Evolutionary conservation across 1,140 invertebrate species (phyloP).

Genomic region (Neelides sp.): DNA sequence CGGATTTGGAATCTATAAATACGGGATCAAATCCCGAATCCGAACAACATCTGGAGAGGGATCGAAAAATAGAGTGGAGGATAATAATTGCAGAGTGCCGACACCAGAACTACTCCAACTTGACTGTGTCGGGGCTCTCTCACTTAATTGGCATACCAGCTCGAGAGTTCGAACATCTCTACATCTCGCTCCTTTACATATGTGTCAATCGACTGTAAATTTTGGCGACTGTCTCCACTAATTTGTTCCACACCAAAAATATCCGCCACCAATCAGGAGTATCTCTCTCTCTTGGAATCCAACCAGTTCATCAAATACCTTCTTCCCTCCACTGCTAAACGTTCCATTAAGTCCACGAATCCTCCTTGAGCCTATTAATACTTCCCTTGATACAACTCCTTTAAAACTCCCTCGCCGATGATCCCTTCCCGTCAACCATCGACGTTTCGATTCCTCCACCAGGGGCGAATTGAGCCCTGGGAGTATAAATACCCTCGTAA

Average conservation of each 20-base stretch:
- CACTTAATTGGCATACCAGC: conserved; percentile 31
- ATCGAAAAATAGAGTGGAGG: conserved; percentile 27
- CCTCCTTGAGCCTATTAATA: conserved; percentile 13
- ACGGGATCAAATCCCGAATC: background rate
- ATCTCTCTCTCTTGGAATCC: conserved; percentile 17
- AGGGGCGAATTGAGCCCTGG: no score
- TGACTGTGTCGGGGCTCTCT: conserved; percentile 27
- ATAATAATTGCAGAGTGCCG: conserved; percentile 29
- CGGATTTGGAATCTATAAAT: background rate
- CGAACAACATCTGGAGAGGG: conserved; percentile 2
- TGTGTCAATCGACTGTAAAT: conserved; percentile 33
- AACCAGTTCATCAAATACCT: background rate
- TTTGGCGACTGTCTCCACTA: conserved; percentile 32
- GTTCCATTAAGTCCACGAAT: conserved; percentile 23
- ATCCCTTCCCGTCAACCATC: conserved; percentile 3
- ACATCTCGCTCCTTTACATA: conserved; percentile 21
- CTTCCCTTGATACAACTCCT: conserved; percentile 11
- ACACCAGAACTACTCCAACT: conserved; percentile 20
- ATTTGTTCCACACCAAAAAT: conserved; percentile 32
- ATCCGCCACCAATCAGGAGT: conserved; percentile 29
- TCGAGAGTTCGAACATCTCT: conserved; percentile 5
- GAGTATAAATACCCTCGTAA: conserved; percentile 25
- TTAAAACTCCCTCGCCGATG: conserved; percentile 9
- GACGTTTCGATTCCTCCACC: background rate
- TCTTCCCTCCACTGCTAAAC: conserved; percentile 15